These are phyloP conservation scores for Nudaria mundana DNA, from an alignment of 2,888 invertebrate genomes.

Conservation along the genomic window DNA sequence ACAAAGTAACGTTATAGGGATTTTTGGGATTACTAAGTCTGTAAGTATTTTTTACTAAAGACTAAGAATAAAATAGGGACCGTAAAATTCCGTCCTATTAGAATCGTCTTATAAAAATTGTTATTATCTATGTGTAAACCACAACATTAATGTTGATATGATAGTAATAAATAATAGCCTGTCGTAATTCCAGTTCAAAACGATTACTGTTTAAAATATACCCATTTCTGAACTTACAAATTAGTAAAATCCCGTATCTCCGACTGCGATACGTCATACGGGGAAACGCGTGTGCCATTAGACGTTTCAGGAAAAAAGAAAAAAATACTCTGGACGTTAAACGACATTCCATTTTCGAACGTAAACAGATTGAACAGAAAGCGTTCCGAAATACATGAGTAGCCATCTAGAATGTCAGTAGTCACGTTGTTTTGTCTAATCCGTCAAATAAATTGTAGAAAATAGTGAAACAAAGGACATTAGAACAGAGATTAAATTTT, in stretches of 20 bases:
- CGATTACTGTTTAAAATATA: no score
- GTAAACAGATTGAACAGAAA: neutral
- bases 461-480: neutral
- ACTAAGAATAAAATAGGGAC: no score
- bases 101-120: no score
- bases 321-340: neutral
- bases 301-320: neutral
- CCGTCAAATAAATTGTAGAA: conserved; percentile 8
- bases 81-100: no score
- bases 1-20: neutral
- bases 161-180: no score
- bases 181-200: no score
- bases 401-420: neutral
- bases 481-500: neutral
- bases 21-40: neutral
- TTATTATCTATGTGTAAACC: no score
- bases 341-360: conserved; percentile 2
- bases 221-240: no score
- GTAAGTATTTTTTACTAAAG: neutral
- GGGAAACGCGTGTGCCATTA: neutral
- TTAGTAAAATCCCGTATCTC: neutral
- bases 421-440: conserved; percentile 9
- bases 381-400: neutral
- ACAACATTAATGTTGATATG: no score
- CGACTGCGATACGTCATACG: neutral